phyloP scores from a whole-genome alignment of 2,113 vertebrate genomes.

The Sciurus niger region DNA sequence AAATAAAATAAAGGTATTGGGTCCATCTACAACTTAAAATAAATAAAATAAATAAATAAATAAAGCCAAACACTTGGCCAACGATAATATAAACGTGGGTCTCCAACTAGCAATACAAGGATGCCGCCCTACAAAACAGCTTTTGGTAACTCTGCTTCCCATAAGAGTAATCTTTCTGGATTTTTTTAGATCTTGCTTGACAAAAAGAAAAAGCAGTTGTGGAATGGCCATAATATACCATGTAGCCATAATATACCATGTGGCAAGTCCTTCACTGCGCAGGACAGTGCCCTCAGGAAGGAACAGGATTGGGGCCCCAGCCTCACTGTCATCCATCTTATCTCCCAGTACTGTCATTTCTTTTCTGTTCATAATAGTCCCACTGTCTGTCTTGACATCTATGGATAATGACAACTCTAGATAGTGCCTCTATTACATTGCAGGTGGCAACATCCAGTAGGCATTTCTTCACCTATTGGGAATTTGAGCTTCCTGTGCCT shows the following conservation, averaged over 20 bases:
- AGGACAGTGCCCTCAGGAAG: neutral
- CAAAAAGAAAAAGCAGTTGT: neutral
- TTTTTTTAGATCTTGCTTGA: neutral
- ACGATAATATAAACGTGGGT: neutral
- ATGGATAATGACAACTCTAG: neutral
- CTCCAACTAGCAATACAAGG: neutral
- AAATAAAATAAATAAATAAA: neutral
- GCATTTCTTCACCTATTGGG: slow-evolving; percentile 18
- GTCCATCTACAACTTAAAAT: no score
- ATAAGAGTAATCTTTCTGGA: slow-evolving; percentile 30
- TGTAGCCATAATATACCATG: neutral
- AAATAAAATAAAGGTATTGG: no score
- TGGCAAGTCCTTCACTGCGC: neutral
- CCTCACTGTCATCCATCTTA: neutral
- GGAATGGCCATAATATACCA: neutral
- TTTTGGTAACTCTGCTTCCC: slow-evolving; percentile 23
- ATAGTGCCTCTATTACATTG: neutral
- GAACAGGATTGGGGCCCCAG: neutral
- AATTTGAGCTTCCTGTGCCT: neutral
- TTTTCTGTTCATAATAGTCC: neutral
- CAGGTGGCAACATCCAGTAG: neutral
- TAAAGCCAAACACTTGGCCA: slow-evolving; percentile 21
- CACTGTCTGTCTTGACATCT: neutral
- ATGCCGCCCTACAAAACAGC: neutral
- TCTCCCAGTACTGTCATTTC: neutral